Evolutionary conservation across 2,113 vertebrate genomes (phyloP).

Genomic region (Muscicapa adusta): DNA sequence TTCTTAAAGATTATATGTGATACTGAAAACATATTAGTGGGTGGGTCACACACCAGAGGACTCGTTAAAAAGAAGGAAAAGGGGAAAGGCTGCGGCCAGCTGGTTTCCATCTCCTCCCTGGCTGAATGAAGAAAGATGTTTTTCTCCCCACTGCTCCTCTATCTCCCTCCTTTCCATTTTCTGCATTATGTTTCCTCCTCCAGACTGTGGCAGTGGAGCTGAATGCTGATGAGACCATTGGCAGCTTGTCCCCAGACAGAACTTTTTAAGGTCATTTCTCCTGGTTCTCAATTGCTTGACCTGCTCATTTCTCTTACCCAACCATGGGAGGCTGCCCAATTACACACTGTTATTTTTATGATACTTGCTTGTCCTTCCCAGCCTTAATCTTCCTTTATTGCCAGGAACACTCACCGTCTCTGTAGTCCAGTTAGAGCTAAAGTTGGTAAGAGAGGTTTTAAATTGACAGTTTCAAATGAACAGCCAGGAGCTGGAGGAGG

Average conservation of each 20-base stretch:
- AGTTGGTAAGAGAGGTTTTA: not conserved
- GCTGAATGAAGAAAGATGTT: conserved; percentile 53
- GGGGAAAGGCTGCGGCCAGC: not conserved
- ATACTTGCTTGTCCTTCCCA: conserved; percentile 34
- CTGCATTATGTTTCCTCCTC: conserved; percentile 51
- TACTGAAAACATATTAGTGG: not conserved
- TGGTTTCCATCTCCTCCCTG: conserved; percentile 26
- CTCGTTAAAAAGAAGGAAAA: not conserved
- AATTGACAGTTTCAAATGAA: not conserved
- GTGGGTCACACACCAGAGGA: not conserved
- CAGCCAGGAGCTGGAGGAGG: not conserved
- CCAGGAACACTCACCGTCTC: not conserved
- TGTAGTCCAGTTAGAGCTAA: conserved; percentile 8
- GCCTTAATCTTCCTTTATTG: conserved; percentile 27
- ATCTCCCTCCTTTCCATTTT: conserved; percentile 49
- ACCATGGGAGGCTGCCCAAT: conserved; percentile 19
- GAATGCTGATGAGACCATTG: conserved; percentile 61
- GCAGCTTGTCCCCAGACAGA: conserved; percentile 43
- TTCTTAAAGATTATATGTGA: not conserved
- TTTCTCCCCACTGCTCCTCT: conserved; percentile 33
- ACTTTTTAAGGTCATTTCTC: conserved; percentile 57
- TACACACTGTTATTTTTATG: conserved; percentile 25
- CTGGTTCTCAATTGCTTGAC: not conserved
- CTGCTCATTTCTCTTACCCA: conserved; percentile 16
- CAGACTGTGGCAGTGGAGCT: conserved; percentile 45